Conservation (phyloP, 2,113 vertebrate species). For the Vicugna pacos region DNA sequence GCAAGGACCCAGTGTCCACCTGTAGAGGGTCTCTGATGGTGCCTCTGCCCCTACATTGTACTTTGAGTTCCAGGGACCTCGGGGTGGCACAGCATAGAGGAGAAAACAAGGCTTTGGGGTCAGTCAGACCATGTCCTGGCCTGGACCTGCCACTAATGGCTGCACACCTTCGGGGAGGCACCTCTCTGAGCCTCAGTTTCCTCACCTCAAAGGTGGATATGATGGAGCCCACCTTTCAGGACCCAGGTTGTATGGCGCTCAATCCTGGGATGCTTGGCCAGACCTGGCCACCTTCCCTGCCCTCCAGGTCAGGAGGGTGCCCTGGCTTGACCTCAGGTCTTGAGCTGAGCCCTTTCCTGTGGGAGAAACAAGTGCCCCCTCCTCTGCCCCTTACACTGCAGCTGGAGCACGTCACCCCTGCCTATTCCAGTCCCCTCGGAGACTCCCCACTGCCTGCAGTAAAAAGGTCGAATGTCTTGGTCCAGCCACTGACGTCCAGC, state of each 20-base stretch:
- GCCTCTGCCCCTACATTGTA: background rate
- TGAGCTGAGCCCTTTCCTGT: background rate
- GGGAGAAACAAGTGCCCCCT: background rate
- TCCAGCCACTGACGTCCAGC: too few species aligned
- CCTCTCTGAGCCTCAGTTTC: background rate
- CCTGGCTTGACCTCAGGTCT: background rate
- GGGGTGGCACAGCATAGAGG: background rate
- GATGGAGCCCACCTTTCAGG: background rate
- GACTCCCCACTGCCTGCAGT: background rate
- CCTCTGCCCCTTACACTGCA: too few species aligned
- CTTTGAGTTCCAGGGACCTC: background rate
- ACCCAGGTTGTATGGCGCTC: accelerated
- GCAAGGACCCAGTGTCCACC: background rate
- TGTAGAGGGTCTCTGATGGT: background rate
- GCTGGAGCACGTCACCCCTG: background rate
- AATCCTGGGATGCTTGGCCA: background rate
- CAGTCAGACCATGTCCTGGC: background rate
- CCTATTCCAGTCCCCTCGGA: background rate
- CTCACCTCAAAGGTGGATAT: background rate
- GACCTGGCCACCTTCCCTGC: background rate
- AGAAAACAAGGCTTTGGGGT: background rate
- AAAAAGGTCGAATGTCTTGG: background rate
- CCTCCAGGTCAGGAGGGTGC: background rate
- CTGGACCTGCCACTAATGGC: background rate
- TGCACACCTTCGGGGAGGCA: background rate